Conservation (phyloP, 2,797 vertebrate species). For the Psittacula echo region DNA sequence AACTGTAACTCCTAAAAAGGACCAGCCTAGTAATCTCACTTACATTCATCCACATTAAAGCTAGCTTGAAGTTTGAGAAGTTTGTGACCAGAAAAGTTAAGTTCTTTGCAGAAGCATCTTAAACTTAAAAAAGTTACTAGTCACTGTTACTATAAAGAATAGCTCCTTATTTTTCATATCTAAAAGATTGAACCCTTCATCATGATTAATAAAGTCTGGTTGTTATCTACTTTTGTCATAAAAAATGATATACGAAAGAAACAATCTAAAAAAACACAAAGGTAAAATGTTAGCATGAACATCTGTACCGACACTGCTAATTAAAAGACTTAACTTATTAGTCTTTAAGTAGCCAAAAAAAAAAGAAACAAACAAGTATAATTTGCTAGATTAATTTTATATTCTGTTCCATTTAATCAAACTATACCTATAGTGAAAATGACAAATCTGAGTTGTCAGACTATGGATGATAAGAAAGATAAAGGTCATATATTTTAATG, state of each 20-base stretch:
- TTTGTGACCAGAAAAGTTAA: conserved; percentile 47
- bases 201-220: conserved; percentile 91
- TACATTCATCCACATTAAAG: neutral
- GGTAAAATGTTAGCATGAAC: conserved; percentile 78
- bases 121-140: conserved; percentile 16
- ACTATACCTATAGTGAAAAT: conserved; percentile 87
- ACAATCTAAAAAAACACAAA: conserved; percentile 81
- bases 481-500: conserved; percentile 95
- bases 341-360: conserved; percentile 75
- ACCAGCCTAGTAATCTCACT: neutral
- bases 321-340: conserved; percentile 92
- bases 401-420: conserved; percentile 88
- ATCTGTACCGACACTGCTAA: conserved; percentile 84
- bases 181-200: conserved; percentile 79
- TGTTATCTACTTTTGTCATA: conserved; percentile 88
- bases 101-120: conserved; percentile 22
- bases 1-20: neutral
- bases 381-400: conserved; percentile 97
- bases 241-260: conserved; percentile 88
- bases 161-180: conserved; percentile 73
- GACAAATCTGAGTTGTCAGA: conserved; percentile 93
- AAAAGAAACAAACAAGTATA: conserved; percentile 95
- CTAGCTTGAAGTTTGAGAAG: conserved; percentile 9
- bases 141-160: conserved; percentile 67
- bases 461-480: conserved; percentile 93